Conservation (phyloP, 2,888 invertebrate species). For the Ectemnius cavifrons region DNA sequence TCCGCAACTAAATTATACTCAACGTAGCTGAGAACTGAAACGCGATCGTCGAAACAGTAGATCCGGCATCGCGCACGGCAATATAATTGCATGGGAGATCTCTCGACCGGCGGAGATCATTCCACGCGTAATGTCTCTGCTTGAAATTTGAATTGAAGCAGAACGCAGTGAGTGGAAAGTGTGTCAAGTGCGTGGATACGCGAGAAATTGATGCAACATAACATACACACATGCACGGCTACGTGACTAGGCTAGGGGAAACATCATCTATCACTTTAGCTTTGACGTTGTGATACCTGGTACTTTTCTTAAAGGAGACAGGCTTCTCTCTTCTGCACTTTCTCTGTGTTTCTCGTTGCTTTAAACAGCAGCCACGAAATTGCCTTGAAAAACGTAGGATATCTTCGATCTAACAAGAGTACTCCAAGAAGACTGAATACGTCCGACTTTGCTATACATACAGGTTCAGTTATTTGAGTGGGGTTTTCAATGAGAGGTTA, state of each 20-base stretch:
- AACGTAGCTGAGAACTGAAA: too few relatives aligned
- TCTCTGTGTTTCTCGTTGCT: not conserved
- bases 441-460: not conserved
- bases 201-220: slow-evolving; percentile 16
- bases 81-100: too few relatives aligned
- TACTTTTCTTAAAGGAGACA: slow-evolving; percentile 26
- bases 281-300: slow-evolving; percentile 16
- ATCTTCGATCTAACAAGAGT: not conserved
- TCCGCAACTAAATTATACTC: too few relatives aligned
- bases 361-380: not conserved
- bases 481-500: not conserved
- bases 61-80: too few relatives aligned
- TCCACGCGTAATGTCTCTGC: not conserved
- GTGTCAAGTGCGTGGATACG: slow-evolving; percentile 19
- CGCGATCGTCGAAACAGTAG: too few relatives aligned
- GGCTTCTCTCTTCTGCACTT: not conserved
- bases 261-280: slow-evolving; percentile 22
- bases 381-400: not conserved
- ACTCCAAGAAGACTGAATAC: not conserved
- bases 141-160: not conserved
- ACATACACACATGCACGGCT: not conserved
- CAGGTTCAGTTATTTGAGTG: not conserved
- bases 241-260: not conserved
- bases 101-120: not conserved
- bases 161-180: not conserved